phyloP scores from a whole-genome alignment of 53 echinoderm and acorn worm species.

The Crossaster papposus region DNA sequence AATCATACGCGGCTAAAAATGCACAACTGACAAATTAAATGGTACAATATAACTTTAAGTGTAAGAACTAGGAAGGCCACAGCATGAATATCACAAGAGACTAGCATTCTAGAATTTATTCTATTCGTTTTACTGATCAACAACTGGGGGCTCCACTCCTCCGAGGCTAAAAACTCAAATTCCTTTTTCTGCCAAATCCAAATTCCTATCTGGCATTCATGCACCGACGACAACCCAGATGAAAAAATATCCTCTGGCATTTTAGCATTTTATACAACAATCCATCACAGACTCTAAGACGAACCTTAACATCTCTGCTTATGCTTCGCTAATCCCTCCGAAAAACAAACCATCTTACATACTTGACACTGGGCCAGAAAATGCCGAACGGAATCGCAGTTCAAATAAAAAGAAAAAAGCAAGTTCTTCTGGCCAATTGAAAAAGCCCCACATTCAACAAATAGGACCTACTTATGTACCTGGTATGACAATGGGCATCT shows the following conservation, averaged over 20 bases:
- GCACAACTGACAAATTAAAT: no score
- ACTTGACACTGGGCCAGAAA: conserved; percentile 44
- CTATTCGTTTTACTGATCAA: background rate
- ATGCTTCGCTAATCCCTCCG: conserved; percentile 1
- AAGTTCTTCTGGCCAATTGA: background rate
- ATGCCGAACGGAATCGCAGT: background rate
- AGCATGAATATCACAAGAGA: background rate
- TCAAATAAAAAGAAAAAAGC: background rate
- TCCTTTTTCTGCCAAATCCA: background rate
- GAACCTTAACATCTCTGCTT: conserved; percentile 34
- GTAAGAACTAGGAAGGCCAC: background rate
- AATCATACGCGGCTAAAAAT: no score
- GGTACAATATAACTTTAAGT: no score
- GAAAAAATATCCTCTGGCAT: conserved; percentile 8
- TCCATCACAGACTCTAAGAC: conserved; percentile 1
- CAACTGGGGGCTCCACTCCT: background rate
- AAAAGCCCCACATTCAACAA: conserved; percentile 10
- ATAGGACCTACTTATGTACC: background rate
- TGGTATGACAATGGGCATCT: background rate
- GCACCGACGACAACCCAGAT: background rate
- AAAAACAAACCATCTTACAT: conserved; percentile 39
- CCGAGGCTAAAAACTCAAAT: background rate
- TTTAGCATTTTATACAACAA: background rate
- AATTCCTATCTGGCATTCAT: background rate
- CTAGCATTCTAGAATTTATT: background rate